These are phyloP conservation scores for Sturmia bella DNA, from an alignment of 2,888 invertebrate genomes.

Conservation along the genomic window DNA sequence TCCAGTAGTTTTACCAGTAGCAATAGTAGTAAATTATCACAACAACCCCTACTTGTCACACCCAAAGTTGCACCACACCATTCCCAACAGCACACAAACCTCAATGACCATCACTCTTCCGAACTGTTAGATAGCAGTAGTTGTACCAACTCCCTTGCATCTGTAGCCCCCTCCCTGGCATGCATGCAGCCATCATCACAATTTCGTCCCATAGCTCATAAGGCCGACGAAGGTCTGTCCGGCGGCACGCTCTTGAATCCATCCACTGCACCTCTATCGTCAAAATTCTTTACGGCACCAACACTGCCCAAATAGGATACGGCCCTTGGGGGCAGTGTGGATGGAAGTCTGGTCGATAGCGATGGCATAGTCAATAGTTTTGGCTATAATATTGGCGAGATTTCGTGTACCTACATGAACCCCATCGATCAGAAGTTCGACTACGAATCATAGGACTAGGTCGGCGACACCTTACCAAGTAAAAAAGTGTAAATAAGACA, in stretches of 20 bases:
- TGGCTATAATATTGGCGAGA: slow-evolving; percentile 78
- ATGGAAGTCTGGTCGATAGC: slow-evolving; percentile 74
- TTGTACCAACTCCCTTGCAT: slow-evolving; percentile 78
- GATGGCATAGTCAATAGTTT: slow-evolving; percentile 75
- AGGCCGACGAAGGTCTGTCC: slow-evolving; percentile 78
- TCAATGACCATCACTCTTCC: slow-evolving; percentile 69
- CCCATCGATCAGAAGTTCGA: slow-evolving; percentile 80
- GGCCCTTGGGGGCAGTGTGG: slow-evolving; percentile 78
- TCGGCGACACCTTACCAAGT: neutral
- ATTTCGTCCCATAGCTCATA: slow-evolving; percentile 82
- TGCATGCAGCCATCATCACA: slow-evolving; percentile 82
- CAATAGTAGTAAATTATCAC: slow-evolving; percentile 74
- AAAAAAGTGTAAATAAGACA: slow-evolving; percentile 5
- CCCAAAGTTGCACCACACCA: slow-evolving; percentile 76
- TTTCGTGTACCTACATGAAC: slow-evolving; percentile 80
- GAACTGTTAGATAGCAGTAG: slow-evolving; percentile 77
- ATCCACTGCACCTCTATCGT: slow-evolving; percentile 80
- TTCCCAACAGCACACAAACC: slow-evolving; percentile 71
- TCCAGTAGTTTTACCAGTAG: slow-evolving; percentile 76
- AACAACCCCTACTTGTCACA: slow-evolving; percentile 78
- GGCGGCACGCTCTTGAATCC: slow-evolving; percentile 77
- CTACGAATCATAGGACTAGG: slow-evolving; percentile 69
- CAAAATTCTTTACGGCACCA: slow-evolving; percentile 81
- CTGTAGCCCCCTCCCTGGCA: slow-evolving; percentile 77
- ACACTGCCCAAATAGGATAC: slow-evolving; percentile 81